Evolutionary conservation across 2,797 vertebrate species (phyloP), one percentile per base, ranked within the genome.

Genomic region (Macropus fuliginosus): DNA sequence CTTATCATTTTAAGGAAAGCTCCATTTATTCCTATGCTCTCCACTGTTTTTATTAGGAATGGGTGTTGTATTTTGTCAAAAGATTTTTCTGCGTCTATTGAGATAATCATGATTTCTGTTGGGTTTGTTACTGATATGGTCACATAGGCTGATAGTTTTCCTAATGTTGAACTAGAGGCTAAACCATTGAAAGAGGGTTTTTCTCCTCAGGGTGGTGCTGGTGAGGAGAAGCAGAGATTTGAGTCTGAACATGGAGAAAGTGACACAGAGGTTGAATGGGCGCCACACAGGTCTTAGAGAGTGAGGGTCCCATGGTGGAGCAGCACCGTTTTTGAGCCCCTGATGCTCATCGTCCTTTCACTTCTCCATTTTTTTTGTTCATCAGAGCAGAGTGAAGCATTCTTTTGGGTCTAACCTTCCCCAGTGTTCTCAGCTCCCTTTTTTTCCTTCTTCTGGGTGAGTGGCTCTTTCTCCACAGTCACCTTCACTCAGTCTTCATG

Each of bases 401-500:
- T 93, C 74, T 0, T 66, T 66, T n/a, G n/a, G 81, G 50, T 95
- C 55, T 57, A 56, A 5, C 93, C 95, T 90, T 57, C 50, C 87
- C 91, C 90, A n/a, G 50, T 56, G 34, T 92, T 59, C 55, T 93
- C 55, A 0, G 1, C 92, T 93, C 91, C 87, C 91, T 93, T 91
- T 91, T 93, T 92, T 87, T 87, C 5, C 0, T 96, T 74, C 56
- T 95, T 94, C 59, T 12, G 91, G n/a, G 90, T 81, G 95, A 97
- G 93, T 95, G 91, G 40, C 95, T 94, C 31, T 94, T 96, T 94
- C 90, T 95, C 96, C 95, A 46, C 57, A 87, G 55, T 74, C 0
- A 1, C 66, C 94, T 94, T 55, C 96, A 93, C 62, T 24, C 94
- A 94, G 57, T 92, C 97, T n/a, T 93, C 89, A 62, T 97, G 87